Evolutionary conservation across 2,888 invertebrate species (phyloP), one percentile per base, ranked within the genome.

Genomic region (Caenorhabditis sp.): DNA sequence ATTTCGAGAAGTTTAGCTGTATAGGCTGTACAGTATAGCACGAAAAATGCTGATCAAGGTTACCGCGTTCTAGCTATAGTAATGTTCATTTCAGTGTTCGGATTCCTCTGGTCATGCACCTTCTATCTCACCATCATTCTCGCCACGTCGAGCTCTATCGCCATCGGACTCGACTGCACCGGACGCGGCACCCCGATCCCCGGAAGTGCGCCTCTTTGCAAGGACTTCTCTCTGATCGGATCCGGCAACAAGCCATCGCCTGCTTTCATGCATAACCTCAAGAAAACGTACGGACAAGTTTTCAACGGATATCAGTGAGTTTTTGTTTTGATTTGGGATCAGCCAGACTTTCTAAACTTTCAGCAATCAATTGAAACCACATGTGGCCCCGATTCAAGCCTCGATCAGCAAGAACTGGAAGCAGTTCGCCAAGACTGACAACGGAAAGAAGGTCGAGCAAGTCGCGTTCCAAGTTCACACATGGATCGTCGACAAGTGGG

Each of bases 51-150:
- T n/a, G n/a, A n/a, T n/a, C n/a, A n/a, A n/a, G n/a, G n/a, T n/a
- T n/a, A n/a, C n/a, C n/a, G n/a, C n/a, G n/a, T n/a, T n/a, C n/a
- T n/a, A n/a, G n/a, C n/a, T n/a, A n/a, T n/a, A n/a, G n/a, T n/a
- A n/a, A n/a, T n/a, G n/a, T n/a, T n/a, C n/a, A n/a, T 76, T 86
- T 47, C 77, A 86, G 86, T 76, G 38, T 61, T 86, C 66, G 56
- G 70, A 10, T 73, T 77, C 69, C 2, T 80, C 41, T 74, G 56
- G 66, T 19, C 51, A 10, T 8, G 47, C 41, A 8, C 54, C 75
- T 82, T 61, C 72, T 84, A 79, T 64, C 16, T 49, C 14, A 26
- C 63, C n/a, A 28, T 86, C 12, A 35, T 61, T 31, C 16, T 64
- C 19, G 22, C 69, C 44, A 64, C 49, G 26, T 54, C 63, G 3